These are phyloP conservation scores for Falco biarmicus DNA, from an alignment of 2,797 vertebrate species.

Conservation along the genomic window DNA sequence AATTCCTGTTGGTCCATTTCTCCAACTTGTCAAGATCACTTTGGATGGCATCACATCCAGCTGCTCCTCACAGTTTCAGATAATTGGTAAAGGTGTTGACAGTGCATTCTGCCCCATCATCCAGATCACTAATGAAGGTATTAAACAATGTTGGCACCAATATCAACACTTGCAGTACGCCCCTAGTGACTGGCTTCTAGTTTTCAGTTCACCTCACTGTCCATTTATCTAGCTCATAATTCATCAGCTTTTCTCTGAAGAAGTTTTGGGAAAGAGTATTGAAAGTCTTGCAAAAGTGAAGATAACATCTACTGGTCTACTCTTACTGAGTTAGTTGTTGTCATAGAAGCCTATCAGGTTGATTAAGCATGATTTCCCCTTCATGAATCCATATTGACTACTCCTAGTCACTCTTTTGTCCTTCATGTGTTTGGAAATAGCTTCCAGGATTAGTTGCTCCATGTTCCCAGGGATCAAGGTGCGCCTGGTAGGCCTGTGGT, in stretches of 20 bases:
- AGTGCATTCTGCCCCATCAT: not conserved
- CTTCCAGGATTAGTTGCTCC: not conserved
- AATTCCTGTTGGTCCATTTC: not conserved
- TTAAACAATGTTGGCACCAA: not conserved
- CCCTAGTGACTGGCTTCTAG: not conserved
- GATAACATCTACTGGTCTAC: not conserved
- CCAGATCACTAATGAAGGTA: not conserved
- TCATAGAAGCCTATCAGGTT: not conserved
- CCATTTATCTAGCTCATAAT: not conserved
- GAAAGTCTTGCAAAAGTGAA: not conserved
- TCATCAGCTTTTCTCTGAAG: not conserved
- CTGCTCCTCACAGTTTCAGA: not conserved
- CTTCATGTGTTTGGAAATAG: not conserved
- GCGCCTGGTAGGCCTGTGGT: not conserved
- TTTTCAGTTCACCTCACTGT: not conserved
- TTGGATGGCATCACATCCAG: not conserved
- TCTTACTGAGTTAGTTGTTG: not conserved
- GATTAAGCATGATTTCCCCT: too few species aligned
- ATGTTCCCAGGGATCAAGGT: not conserved
- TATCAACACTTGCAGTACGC: fast-evolving
- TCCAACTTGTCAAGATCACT: not conserved
- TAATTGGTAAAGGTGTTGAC: not conserved
- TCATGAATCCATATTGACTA: not conserved
- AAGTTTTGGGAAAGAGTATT: not conserved
- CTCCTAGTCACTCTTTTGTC: not conserved